Evolutionary conservation across 2,797 vertebrate species (phyloP), one percentile per base, ranked within the genome.

Genomic region (Nyctibius grandis): DNA sequence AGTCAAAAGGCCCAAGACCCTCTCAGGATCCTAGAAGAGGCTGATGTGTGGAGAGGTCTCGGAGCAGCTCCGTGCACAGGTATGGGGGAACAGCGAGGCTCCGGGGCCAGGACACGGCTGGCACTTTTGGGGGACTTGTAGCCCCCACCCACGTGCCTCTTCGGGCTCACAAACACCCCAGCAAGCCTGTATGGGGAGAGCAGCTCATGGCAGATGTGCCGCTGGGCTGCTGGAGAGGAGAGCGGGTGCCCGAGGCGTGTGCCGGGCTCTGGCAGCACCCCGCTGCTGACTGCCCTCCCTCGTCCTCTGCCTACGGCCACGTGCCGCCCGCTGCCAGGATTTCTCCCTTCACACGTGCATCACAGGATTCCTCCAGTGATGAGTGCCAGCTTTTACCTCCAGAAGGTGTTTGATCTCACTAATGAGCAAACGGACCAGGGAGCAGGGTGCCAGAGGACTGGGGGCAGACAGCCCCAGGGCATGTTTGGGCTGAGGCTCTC

Each of bases 201-300:
- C 53, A 40, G 5, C 22, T 31, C 3, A 1, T 1, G 1, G 42
- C 34, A 63, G 36, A 19, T 0, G 1, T 6, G 56, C 38, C 2
- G 1, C 42, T 7, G 50, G 22, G 23, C 28, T 48, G 28, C 47
- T 9, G 33, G 22, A 23, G 60, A 40, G 25, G 14, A 44, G 42
- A 34, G 15, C 0, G 1, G 1, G 23, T 1, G 73, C 72, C 22
- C 40, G 31, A 8, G 48, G 42, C 1, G 2, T 0, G 9, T 4
- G 28, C 50, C 9, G 19, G 38, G 33, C 57, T 29, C 57, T 40
- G 7, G 1, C 31, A 12, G 44, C 50, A 25, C 18, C n/a, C 42
- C 2, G 0, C 56, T 13, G 53, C 53, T 6, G 26, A n/a, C 8
- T 8, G 11, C 23, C 53, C 31, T n/a, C 25, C 19, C 20, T 14